These are phyloP conservation scores for Liopterus haemorrhoidalis DNA, from an alignment of 2,888 invertebrate genomes.

Conservation along the genomic window DNA sequence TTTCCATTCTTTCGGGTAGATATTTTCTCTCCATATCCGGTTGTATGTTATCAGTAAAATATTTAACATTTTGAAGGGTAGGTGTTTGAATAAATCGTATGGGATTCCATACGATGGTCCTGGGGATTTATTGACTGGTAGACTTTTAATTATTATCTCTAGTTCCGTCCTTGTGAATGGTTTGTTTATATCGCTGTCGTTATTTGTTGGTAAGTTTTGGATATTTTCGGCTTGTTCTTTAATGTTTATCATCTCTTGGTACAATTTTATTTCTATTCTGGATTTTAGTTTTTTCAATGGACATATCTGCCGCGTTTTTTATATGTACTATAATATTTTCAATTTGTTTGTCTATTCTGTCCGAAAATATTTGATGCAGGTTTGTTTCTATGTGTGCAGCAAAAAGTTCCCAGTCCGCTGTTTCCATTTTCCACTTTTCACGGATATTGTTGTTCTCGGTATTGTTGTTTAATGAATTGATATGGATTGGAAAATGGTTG, in stretches of 20 bases:
- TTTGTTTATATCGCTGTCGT: no score
- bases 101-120: conserved; percentile 11
- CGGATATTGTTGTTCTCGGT: background rate
- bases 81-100: conserved; percentile 9
- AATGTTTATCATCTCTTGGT: no score
- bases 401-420: conserved; percentile 4
- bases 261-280: background rate
- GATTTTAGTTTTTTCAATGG: background rate
- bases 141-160: background rate
- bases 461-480: background rate
- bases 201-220: no score
- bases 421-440: conserved; percentile 2
- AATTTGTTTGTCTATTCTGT: background rate
- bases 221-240: no score
- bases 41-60: conserved; percentile 11
- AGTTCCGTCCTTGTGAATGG: conserved; percentile 10
- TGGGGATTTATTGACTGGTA: conserved; percentile 7
- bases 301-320: background rate
- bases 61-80: background rate
- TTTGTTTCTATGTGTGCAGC: background rate
- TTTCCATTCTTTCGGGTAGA: conserved; percentile 13
- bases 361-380: background rate
- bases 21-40: conserved; percentile 10
- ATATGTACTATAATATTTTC: background rate
- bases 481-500: conserved; percentile 29